Evolutionary conservation across 2,888 invertebrate species (phyloP).

Genomic region (Melipona beecheii): DNA sequence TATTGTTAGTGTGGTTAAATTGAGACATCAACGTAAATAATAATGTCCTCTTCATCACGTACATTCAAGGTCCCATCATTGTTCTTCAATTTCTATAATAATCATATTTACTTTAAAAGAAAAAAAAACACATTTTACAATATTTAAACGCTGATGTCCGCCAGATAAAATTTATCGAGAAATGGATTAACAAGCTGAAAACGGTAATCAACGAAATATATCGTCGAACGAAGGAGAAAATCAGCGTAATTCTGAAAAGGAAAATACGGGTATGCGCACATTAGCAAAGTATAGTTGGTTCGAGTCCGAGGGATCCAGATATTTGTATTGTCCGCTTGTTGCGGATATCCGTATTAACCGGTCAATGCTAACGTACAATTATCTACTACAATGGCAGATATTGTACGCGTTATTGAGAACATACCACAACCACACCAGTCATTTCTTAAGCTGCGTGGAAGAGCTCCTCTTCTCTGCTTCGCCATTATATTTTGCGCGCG

Average conservation of each 20-base stretch:
- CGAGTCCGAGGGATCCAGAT: conserved; percentile 32
- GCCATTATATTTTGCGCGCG: neutral
- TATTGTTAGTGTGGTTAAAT: too few species aligned
- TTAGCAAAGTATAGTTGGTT: neutral
- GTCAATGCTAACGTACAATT: conserved; percentile 58
- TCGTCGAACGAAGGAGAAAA: neutral
- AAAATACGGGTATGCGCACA: neutral
- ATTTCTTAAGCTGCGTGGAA: conserved; percentile 19
- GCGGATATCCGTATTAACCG: conserved; percentile 61
- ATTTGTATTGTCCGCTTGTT: conserved; percentile 50
- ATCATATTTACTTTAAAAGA: neutral
- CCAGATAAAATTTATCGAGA: neutral
- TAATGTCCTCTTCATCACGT: too few species aligned
- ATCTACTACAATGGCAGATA: conserved; percentile 57
- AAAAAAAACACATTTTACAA: conserved; percentile 16
- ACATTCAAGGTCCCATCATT: too few species aligned
- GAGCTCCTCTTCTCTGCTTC: neutral
- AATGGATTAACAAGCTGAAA: neutral
- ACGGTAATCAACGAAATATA: neutral
- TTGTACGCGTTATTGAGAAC: conserved; percentile 45
- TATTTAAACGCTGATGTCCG: neutral
- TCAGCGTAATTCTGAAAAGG: neutral
- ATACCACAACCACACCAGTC: conserved; percentile 4
- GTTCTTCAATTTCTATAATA: too few species aligned
- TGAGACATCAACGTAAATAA: too few species aligned